phyloP scores from a whole-genome alignment of 2,888 invertebrate species.

The Drosophila prostipennis region DNA sequence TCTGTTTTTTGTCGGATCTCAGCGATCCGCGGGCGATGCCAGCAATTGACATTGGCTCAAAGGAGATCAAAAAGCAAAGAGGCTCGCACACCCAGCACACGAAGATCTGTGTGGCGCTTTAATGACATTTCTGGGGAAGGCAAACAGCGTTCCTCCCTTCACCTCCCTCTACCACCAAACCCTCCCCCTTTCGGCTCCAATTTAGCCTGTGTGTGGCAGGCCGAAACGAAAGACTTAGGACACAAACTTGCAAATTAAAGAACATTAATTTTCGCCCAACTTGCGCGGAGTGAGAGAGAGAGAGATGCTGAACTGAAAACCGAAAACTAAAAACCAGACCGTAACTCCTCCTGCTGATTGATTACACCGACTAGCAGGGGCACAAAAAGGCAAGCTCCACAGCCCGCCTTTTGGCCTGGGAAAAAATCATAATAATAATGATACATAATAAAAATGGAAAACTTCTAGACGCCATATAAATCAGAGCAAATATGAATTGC shows the following conservation, averaged over 20 bases:
- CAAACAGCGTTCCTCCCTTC: slow-evolving; percentile 11
- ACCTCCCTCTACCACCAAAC: not conserved
- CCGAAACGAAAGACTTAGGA: slow-evolving; percentile 75
- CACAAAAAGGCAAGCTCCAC: slow-evolving; percentile 19
- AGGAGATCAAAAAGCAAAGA: slow-evolving; percentile 42
- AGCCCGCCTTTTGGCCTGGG: slow-evolving; percentile 63
- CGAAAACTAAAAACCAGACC: slow-evolving; percentile 47
- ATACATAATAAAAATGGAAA: slow-evolving; percentile 79
- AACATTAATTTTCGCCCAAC: slow-evolving; percentile 72
- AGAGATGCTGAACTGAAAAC: slow-evolving; percentile 4
- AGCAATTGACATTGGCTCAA: slow-evolving; percentile 73
- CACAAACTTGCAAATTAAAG: slow-evolving; percentile 80
- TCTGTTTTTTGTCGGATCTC: slow-evolving; percentile 41
- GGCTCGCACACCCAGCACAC: slow-evolving; percentile 37
- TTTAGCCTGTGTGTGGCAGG: slow-evolving; percentile 38
- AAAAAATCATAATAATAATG: slow-evolving; percentile 76
- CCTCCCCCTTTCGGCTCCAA: not conserved
- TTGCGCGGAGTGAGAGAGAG: not conserved
- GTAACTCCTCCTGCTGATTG: slow-evolving; percentile 59
- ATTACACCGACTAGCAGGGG: slow-evolving; percentile 59
- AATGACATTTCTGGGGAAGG: slow-evolving; percentile 76
- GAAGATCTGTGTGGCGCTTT: slow-evolving; percentile 60
- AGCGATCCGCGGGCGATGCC: slow-evolving; percentile 42
- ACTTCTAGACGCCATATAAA: slow-evolving; percentile 80
- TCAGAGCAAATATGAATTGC: slow-evolving; percentile 80